Evolutionary conservation across 2,888 invertebrate genomes (phyloP).

Genomic region (Margaritifera margaritifera): DNA sequence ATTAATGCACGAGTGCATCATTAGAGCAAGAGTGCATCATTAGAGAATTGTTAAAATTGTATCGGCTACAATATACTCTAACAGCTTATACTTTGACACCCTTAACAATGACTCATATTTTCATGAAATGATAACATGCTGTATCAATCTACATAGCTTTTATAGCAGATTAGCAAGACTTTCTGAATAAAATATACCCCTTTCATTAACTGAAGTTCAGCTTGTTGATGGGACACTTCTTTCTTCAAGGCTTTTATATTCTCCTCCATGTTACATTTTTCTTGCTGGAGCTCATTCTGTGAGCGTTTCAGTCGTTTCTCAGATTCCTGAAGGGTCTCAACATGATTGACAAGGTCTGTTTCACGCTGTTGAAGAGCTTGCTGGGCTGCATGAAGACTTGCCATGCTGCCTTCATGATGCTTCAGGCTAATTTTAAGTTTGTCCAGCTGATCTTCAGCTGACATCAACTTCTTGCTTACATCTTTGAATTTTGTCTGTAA

Average conservation of each 20-base stretch:
- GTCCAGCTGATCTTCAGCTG: conserved; percentile 34
- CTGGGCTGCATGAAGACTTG: conserved; percentile 7
- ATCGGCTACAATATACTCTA: no score
- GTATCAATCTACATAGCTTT: no score
- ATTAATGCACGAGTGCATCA: no score
- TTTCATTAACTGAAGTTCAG: conserved; percentile 29
- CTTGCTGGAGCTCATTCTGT: conserved; percentile 24
- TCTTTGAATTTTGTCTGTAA: conserved; percentile 38
- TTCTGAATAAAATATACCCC: conserved; percentile 18
- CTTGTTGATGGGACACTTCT: conserved; percentile 29
- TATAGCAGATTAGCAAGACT: no score
- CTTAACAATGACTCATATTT: no score
- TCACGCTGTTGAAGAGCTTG: conserved; percentile 1
- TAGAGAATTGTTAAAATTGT: no score
- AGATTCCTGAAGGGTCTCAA: conserved; percentile 23
- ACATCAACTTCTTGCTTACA: conserved; percentile 29
- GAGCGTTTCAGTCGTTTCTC: conserved; percentile 13
- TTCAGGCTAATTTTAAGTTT: conserved; percentile 25
- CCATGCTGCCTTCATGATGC: conserved; percentile 11
- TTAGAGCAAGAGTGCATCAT: no score
- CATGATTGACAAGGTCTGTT: conserved; percentile 5
- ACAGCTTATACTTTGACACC: no score
- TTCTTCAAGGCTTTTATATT: conserved; percentile 28
- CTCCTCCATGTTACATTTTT: conserved; percentile 18
- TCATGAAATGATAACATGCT: no score